Base-by-base conservation (phyloP, 2,888 invertebrate species). In the Sinelater perroti region DNA sequence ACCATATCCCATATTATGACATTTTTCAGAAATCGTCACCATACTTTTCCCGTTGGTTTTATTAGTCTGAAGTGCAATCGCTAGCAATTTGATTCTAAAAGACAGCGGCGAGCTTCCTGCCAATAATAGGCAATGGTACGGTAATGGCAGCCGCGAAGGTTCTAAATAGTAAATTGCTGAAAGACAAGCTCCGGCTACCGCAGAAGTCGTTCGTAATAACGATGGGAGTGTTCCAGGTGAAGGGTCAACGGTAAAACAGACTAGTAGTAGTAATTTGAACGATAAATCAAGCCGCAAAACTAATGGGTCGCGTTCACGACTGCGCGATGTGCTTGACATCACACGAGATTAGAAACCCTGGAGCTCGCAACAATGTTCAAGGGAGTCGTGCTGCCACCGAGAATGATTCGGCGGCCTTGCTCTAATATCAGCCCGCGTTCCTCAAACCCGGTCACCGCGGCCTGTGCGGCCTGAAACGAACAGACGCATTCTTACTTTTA, bases 151-250 rank as follows among this genome's bases (percentile, higher is more conserved):
- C n/a, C n/a, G n/a, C n/a, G 16, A 30, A 30, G 16, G 44, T 17
- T 44, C 44, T 44, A 30, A 14, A 44, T 13, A 44, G 44, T 44
- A 44, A 44, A 44, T 44, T 44, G 30, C 44, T 44, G 28, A 47
- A 47, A 24, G 31, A 47, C 31, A 47, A 16, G 14, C 14, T 7
- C 3, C 35, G 16, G 47, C 47, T 47, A 30, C 47, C 24, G 24
- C 47, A 31, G 47, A 35, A 47, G 47, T 46, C 18, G 31, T 47
- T 35, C 35, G 26, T 20, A 24, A 47, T 35, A 35, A 35, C 35
- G 16, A 31, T 42, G 31, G 42, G 52, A 40, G 52, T 31, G 52
- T 42, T 52, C 21, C 30, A 52, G 52, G 52, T 52, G 52, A 52
- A 42, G 40, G 52, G 52, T 40, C 31, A 42, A 33, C 35, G 16